phyloP scores from a whole-genome alignment of 2,888 invertebrate genomes.

The Ichneumoninae sp. region DNA sequence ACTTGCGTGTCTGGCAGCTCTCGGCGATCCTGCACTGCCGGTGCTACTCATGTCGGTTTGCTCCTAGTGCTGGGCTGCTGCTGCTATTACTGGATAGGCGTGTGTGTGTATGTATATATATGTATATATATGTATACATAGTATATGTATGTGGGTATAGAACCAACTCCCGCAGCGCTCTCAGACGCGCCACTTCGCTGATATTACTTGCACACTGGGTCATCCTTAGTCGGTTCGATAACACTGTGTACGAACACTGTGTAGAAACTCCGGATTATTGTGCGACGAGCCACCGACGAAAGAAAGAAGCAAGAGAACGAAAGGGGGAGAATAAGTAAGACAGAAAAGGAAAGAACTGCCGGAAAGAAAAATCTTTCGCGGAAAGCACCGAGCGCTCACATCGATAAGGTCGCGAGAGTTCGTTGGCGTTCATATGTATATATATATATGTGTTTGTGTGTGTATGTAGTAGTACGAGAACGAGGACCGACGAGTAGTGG shows the following conservation, averaged over 20 bases:
- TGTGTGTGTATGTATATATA: background rate
- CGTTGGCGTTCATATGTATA: constrained; percentile 6
- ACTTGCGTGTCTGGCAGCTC: constrained; percentile 70
- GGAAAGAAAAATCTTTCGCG: constrained; percentile 45
- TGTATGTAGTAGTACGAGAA: background rate
- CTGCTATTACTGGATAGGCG: constrained; percentile 41
- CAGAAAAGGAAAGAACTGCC: background rate
- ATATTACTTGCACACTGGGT: constrained; percentile 70
- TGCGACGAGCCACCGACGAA: constrained; percentile 8
- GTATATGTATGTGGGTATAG: constrained; percentile 1
- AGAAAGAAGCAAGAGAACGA: constrained; percentile 2
- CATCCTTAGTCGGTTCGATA: constrained; percentile 67
- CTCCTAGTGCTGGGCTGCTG: constrained; percentile 37
- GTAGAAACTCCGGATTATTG: constrained; percentile 5
- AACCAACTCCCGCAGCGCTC: constrained; percentile 27
- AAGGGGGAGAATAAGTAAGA: constrained; percentile 16
- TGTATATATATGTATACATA: background rate
- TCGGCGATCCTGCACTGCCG: constrained; percentile 32
- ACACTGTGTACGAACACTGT: constrained; percentile 63
- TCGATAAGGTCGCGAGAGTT: constrained; percentile 15
- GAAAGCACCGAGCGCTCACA: constrained; percentile 44
- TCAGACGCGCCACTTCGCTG: constrained; percentile 61
- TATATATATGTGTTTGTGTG: background rate
- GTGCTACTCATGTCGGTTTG: constrained; percentile 39
- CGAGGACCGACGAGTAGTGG: constrained; percentile 17